These are phyloP conservation scores for Acrocyrtus sp. DNA, from an alignment of 2,888 invertebrate species.

Conservation along the genomic window DNA sequence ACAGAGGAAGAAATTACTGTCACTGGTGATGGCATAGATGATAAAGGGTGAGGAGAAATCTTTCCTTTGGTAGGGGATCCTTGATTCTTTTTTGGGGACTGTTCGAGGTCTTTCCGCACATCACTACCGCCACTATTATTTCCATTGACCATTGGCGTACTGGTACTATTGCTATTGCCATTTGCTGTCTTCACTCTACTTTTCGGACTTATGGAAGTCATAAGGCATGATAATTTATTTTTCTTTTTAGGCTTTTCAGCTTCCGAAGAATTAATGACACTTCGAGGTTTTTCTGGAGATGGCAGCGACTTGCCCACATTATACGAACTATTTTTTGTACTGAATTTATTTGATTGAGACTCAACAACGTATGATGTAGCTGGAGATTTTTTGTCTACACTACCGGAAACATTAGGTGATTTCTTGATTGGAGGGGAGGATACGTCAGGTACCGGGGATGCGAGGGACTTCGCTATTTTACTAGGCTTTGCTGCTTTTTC, in stretches of 20 bases:
- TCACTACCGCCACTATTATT: neutral
- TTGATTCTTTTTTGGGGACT: neutral
- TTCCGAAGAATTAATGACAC: neutral
- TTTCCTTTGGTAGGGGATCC: neutral
- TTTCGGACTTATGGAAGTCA: conserved; percentile 49
- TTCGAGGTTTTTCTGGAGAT: conserved; percentile 18
- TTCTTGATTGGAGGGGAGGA: conserved; percentile 17
- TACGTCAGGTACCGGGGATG: conserved; percentile 48
- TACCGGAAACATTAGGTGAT: conserved; percentile 1
- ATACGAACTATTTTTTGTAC: conserved; percentile 28
- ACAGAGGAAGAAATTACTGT: too few species aligned
- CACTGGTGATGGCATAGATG: conserved; percentile 1
- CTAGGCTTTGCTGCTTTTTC: too few species aligned
- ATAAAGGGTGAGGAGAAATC: conserved; percentile 10
- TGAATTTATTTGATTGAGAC: conserved; percentile 17
- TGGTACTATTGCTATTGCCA: too few species aligned
- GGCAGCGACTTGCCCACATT: neutral
- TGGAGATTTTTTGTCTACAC: conserved; percentile 13
- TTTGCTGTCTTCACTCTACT: conserved; percentile 25
- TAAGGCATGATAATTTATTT: conserved; percentile 47
- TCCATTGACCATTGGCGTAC: conserved; percentile 25
- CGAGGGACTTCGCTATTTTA: neutral
- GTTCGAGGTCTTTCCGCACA: neutral
- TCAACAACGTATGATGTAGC: neutral
- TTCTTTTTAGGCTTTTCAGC: conserved; percentile 38